A percentile compares a stretch with the other conserved stretches of the same genome.
phyloP scores from a whole-genome alignment of 2,888 invertebrate species.

The Periphyllus acericola region DNA sequence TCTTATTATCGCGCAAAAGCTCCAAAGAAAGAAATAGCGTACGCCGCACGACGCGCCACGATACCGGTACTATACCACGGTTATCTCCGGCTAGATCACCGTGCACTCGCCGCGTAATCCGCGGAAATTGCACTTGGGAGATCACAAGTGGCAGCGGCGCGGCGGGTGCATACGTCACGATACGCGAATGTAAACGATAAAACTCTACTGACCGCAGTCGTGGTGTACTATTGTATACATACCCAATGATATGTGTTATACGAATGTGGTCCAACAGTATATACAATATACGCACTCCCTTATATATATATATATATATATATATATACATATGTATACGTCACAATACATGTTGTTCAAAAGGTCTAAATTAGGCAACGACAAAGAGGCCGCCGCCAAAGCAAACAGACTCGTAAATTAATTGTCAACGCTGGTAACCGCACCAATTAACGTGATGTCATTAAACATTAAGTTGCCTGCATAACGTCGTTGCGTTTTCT shows the following conservation, averaged over 20 bases:
- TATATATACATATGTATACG: background rate
- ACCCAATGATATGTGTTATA: too few relatives aligned
- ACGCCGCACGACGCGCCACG: conserved; percentile 5
- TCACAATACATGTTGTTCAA: background rate
- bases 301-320: too few relatives aligned
- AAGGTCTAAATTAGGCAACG: conserved; percentile 40
- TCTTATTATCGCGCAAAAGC: conserved; percentile 20
- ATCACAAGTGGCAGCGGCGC: background rate
- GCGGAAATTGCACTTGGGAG: background rate
- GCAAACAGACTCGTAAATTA: conserved; percentile 59
- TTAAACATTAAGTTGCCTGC: conserved; percentile 55
- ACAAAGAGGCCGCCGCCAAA: conserved; percentile 27
- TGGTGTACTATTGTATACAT: background rate
- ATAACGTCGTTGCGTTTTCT: conserved; percentile 22
- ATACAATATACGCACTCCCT: background rate
- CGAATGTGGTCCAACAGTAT: too few relatives aligned
- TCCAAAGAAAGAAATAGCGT: background rate
- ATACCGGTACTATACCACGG: conserved; percentile 6
- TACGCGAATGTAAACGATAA: too few relatives aligned
- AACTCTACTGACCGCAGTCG: background rate
- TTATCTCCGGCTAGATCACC: conserved; percentile 5
- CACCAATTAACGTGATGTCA: conserved; percentile 60
- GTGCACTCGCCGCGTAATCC: background rate
- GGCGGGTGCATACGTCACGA: too few relatives aligned
- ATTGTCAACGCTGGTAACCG: conserved; percentile 52